These are phyloP conservation scores for Lordiphosa clarofinis DNA, from an alignment of 1,140 invertebrate genomes.

Conservation along the genomic window DNA sequence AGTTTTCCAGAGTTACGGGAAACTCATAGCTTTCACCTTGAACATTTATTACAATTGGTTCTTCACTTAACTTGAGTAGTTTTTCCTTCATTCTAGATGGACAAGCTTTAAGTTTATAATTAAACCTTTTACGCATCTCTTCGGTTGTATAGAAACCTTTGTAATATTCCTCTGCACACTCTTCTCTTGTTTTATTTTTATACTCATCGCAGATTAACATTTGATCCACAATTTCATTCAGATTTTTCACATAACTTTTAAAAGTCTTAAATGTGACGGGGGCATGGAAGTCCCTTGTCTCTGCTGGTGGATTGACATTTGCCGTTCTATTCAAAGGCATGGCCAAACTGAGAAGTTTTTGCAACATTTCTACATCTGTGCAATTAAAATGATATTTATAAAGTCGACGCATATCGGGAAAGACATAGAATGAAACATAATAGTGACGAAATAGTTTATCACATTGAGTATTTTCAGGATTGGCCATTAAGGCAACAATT, in stretches of 20 bases:
- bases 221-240: conserved; percentile 2
- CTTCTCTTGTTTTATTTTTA: conserved; percentile 1
- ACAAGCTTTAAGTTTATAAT: conserved; percentile 6
- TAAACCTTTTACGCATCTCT: background rate
- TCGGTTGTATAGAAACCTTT: conserved; percentile 3
- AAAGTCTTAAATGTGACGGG: conserved; percentile 3
- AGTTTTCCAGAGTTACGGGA: no score
- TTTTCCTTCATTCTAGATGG: conserved; percentile 1
- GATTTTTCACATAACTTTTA: background rate
- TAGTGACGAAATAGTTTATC: background rate
- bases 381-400: background rate
- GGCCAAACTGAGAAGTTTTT: conserved; percentile 5
- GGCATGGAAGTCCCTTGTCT: background rate
- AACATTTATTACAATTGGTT: no score
- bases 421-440: conserved; percentile 11
- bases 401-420: background rate
- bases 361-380: background rate
- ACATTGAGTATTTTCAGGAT: background rate
- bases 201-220: conserved; percentile 6
- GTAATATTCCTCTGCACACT: conserved; percentile 1
- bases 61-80: background rate
- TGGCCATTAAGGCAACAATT: background rate
- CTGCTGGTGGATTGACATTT: background rate
- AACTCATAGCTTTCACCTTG: background rate
- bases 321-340: conserved; percentile 6